phyloP scores from a whole-genome alignment of 2,888 invertebrate genomes.

The Blastobasis lacticolella region DNA sequence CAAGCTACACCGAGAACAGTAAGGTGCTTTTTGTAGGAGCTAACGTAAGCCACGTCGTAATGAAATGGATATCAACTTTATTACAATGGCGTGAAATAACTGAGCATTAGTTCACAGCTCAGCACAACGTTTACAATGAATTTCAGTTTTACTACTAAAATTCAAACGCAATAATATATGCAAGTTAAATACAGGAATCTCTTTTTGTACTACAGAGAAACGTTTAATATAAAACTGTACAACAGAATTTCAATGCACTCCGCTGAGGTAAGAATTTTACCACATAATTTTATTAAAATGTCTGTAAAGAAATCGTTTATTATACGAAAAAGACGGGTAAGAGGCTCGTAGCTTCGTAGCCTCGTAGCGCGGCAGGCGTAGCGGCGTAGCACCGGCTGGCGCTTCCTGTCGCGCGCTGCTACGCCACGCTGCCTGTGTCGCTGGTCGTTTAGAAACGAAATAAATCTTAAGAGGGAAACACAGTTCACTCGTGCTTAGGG shows the following conservation, averaged over 20 bases:
- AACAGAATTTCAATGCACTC: not conserved
- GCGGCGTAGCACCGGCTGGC: constrained; percentile 40
- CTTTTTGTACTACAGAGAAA: no score
- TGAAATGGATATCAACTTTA: not conserved
- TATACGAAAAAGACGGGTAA: not conserved
- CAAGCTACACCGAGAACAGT: constrained; percentile 9
- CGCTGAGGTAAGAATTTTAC: not conserved
- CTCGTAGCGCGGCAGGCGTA: constrained; percentile 8
- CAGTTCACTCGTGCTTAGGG: no score
- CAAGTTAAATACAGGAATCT: no score
- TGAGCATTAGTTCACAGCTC: not conserved
- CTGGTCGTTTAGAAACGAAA: no score
- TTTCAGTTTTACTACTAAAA: not conserved
- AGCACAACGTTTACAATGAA: not conserved
- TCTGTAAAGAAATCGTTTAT: not conserved
- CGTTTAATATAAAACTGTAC: not conserved
- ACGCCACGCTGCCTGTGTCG: no score
- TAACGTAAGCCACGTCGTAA: no score
- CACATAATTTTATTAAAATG: not conserved
- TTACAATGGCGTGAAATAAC: not conserved
- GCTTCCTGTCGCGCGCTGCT: constrained; percentile 39
- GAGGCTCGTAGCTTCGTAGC: constrained; percentile 9
- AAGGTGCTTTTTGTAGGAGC: no score
- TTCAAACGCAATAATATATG: not conserved
- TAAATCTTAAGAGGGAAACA: no score